Conservation (phyloP, 2,888 invertebrate species). For the Scaptomyza flava region DNA sequence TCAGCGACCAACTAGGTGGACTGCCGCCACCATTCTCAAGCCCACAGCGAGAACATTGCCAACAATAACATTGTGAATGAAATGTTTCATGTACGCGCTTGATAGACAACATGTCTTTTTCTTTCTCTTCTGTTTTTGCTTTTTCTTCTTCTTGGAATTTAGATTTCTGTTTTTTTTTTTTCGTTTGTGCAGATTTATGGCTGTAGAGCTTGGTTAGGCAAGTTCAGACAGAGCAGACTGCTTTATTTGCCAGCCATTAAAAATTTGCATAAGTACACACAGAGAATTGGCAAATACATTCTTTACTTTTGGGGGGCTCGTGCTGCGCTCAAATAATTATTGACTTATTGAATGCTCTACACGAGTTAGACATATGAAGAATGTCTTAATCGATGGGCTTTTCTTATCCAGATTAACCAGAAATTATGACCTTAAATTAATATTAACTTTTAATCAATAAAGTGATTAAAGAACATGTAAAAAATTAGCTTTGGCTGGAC, state of each 20-base stretch:
- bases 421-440: too few species aligned
- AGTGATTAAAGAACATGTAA: too few species aligned
- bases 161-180: conserved; percentile 5
- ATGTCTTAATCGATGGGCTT: background rate
- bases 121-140: background rate
- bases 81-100: conserved; percentile 44
- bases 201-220: conserved; percentile 37
- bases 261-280: conserved; percentile 59
- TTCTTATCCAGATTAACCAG: too few species aligned
- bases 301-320: background rate
- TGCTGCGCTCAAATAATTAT: conserved; percentile 12
- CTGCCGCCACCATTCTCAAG: background rate
- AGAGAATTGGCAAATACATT: conserved; percentile 39
- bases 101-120: conserved; percentile 36
- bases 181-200: conserved; percentile 56
- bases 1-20: conserved; percentile 43
- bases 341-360: conserved; percentile 36
- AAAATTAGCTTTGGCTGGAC: too few species aligned
- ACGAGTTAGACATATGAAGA: background rate
- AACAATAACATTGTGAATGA: conserved; percentile 53
- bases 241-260: conserved; percentile 56
- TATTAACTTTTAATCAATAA: too few species aligned
- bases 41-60: conserved; percentile 32
- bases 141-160: background rate
- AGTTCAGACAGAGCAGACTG: conserved; percentile 31